These are phyloP conservation scores for Poeciliopsis paucimaculata DNA, from an alignment of 2,797 vertebrate species.

Conservation along the genomic window DNA sequence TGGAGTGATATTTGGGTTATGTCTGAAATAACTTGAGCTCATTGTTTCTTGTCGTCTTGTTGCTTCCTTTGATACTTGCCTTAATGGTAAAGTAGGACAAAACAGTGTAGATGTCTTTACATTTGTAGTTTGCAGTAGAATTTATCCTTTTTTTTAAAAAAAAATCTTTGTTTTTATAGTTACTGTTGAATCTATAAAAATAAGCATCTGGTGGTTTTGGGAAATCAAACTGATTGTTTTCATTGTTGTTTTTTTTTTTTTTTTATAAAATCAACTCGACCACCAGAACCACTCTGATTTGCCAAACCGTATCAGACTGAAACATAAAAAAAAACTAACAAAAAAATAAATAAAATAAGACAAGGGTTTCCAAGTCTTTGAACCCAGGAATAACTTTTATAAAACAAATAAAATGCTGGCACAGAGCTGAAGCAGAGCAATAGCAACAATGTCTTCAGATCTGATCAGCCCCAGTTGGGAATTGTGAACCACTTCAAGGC, in stretches of 20 bases:
- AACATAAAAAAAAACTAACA: background rate
- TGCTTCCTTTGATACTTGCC: too few relatives aligned
- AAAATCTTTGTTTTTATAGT: too few relatives aligned
- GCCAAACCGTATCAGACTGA: background rate
- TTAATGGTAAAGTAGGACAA: too few relatives aligned
- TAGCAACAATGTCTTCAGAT: slow-evolving; percentile 36
- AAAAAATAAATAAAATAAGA: background rate
- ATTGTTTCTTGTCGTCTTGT: too few relatives aligned
- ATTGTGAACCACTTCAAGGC: slow-evolving; percentile 19
- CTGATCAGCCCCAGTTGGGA: slow-evolving; percentile 14
- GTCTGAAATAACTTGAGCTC: too few relatives aligned
- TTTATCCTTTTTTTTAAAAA: too few relatives aligned
- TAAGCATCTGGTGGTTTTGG: background rate
- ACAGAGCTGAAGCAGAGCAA: slow-evolving; percentile 23
- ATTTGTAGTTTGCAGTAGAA: too few relatives aligned
- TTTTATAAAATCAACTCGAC: background rate
- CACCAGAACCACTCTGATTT: background rate
- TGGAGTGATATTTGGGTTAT: too few relatives aligned
- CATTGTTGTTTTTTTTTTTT: background rate
- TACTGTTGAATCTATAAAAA: background rate
- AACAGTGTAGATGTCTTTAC: too few relatives aligned
- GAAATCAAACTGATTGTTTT: background rate
- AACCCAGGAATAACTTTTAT: background rate
- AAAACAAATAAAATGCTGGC: background rate
- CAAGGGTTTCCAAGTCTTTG: background rate